Evolutionary conservation across 2,888 invertebrate species (phyloP).

Genomic region (Anarsia innoxiella): DNA sequence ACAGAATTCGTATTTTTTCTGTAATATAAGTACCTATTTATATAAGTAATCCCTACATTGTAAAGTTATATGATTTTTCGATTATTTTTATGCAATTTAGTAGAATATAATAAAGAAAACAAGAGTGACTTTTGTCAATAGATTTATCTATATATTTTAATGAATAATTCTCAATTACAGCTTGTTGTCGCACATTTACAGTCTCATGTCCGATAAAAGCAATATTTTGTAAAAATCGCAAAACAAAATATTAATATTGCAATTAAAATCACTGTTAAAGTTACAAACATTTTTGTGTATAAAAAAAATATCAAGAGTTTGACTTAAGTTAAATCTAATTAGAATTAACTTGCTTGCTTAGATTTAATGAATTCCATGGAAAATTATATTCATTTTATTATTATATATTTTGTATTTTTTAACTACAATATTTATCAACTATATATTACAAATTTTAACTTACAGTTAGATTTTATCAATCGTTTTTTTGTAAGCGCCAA

Average conservation of each 20-base stretch:
- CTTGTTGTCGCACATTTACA: slow-evolving; percentile 61
- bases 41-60: too few relatives aligned
- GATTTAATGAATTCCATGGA: slow-evolving; percentile 70
- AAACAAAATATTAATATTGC: slow-evolving; percentile 50
- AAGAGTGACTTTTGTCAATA: slow-evolving; percentile 58
- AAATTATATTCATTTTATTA: slow-evolving; percentile 73
- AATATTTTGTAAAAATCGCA: slow-evolving; percentile 54
- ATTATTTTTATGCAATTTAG: too few relatives aligned
- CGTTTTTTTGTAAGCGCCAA: slow-evolving; percentile 47
- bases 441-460: slow-evolving; percentile 74
- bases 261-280: slow-evolving; percentile 37
- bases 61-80: too few relatives aligned
- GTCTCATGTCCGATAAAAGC: slow-evolving; percentile 53
- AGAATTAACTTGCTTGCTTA: slow-evolving; percentile 50
- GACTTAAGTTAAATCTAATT: slow-evolving; percentile 24
- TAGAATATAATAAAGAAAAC: neutral
- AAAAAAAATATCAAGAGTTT: slow-evolving; percentile 13
- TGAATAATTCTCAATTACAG: slow-evolving; percentile 73
- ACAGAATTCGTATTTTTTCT: too few relatives aligned
- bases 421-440: slow-evolving; percentile 72
- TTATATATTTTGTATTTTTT: slow-evolving; percentile 73
- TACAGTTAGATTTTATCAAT: slow-evolving; percentile 67
- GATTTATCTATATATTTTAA: slow-evolving; percentile 76
- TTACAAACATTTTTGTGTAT: slow-evolving; percentile 1
- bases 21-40: too few relatives aligned